phyloP scores from a whole-genome alignment of 2,113 vertebrate species.

The Triplophysa siluroides region DNA sequence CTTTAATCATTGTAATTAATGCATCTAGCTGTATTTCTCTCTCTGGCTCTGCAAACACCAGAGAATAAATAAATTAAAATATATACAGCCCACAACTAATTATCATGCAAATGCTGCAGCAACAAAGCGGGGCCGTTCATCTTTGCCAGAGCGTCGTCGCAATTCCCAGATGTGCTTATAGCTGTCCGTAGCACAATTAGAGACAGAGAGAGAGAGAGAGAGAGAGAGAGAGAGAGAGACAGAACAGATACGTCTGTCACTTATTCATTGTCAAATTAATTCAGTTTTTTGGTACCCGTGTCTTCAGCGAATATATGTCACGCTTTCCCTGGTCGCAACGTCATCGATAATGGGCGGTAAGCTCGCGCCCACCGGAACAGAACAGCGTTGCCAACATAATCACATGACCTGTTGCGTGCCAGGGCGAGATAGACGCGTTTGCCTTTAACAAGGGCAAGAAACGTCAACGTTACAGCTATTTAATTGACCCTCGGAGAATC shows the following conservation, averaged over 20 bases:
- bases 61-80: conserved; percentile 78
- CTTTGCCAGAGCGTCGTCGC: conserved; percentile 68
- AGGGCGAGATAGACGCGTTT: conserved; percentile 71
- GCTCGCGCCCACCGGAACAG: conserved; percentile 71
- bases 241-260: conserved; percentile 73
- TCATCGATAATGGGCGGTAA: conserved; percentile 72
- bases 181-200: conserved; percentile 83
- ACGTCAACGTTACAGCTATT: conserved; percentile 81
- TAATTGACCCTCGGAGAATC: conserved; percentile 80
- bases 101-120: conserved; percentile 81
- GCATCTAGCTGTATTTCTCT: conserved; percentile 67
- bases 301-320: conserved; percentile 63
- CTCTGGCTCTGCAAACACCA: conserved; percentile 57
- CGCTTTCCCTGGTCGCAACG: conserved; percentile 56
- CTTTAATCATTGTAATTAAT: conserved; percentile 83
- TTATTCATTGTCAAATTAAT: conserved; percentile 91
- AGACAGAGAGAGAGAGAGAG: conserved; percentile 60
- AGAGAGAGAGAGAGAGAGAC: conserved; percentile 34
- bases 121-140: conserved; percentile 78
- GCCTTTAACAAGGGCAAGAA: conserved; percentile 77
- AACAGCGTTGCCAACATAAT: conserved; percentile 79
- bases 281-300: conserved; percentile 70
- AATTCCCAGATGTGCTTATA: conserved; percentile 81
- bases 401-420: conserved; percentile 82
- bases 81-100: conserved; percentile 78